Evolutionary conservation across 2,113 vertebrate species (phyloP), one percentile per base, ranked within the genome.

Genomic region (Climacteris rufus): DNA sequence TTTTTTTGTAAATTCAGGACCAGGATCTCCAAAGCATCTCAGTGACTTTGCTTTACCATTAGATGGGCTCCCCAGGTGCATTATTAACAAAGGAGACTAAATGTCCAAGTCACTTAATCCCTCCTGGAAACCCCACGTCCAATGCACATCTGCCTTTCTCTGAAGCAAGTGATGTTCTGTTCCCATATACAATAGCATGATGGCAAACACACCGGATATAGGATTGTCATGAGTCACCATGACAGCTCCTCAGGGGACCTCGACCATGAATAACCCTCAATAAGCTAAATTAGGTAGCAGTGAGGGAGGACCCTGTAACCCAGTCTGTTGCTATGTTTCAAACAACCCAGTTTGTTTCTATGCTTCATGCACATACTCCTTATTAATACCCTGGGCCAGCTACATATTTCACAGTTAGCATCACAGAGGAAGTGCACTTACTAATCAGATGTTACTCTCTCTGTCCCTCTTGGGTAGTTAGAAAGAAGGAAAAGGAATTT

Each of bases 321-420:
- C 54, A 40, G 53, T 23, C 70, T 7, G 94, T 96, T 97, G 96
- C 95, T 95, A 90, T 94, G 88, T 96, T 96, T 92, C 83, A 88
- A 69, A 94, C 85, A 97, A 93, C 35, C 70, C 66, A 42, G 57
- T 50, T 65, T 90, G 90, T 97, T 95, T 96, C 95, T 65, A 95
- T 53, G 95, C 66, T 87, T 85, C 59, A 10, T 49, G 63, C 63
- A 69, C 66, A 93, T 42, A 80, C 14, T 94, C 85, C 15, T 65
- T 53, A 50, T 54, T 77, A 83, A 53, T 39, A 57, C 8, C 14
- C 87, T 35, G 80, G 60, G 94, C 91, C 89, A 95, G 87, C 80
- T 75, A 95, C 83, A 96, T 95, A 92, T 84, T 96, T 97, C 89
- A 91, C 44, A 56, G 96, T 87, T 94, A 89, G 87, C 87, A 95